Base-by-base conservation (phyloP, 2,888 invertebrate genomes). In the Autographa gamma region DNA sequence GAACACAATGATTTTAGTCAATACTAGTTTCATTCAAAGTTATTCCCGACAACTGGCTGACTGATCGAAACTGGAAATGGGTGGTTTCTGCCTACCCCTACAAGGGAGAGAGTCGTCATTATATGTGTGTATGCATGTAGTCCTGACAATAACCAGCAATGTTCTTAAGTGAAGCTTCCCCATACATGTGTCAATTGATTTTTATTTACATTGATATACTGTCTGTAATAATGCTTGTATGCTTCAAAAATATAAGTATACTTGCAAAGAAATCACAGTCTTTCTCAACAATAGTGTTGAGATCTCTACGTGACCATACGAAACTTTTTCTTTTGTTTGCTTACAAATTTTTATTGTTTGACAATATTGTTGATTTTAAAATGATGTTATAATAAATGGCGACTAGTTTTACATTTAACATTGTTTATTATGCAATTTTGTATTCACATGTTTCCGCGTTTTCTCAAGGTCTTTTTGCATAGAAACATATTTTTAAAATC, bases 291-390 rank as follows among this genome's bases (percentile, higher is more conserved):
- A 38, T 8, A 25, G n/a, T 18, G 43, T 61, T 38, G 14, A 38
- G 43, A 54, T 18, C 16, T 18, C 31, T 60, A 69, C 75, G 76
- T 76, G 79, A 76, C 66, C 14, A 59, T 48, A 34, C 1, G 56
- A 66, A 5, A 16, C 38, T 54, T 19, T 41, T 52, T 32, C 25
- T 16, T 69, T 74, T 54, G 52, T 74, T 32, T 31, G 58, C 7
- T 48, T n/a, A 48, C 48, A 48, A 48, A 14, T 3, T 56, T n/a
- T 7, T 16, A 60, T 65, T 73, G 54, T 63, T 59, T 48, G 16
- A 64, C 25, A 62, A 54, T 73, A 25, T 61, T 7, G 11, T 58
- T 32, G 32, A 59, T n/a, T 59, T 59, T 8, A 48, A 48, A 48
- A n/a, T n/a, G n/a, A n/a, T 43, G 38, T 38, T 8, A 43, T 3